Conservation (phyloP, 2,797 vertebrate genomes). For the Todus mexicanus region DNA sequence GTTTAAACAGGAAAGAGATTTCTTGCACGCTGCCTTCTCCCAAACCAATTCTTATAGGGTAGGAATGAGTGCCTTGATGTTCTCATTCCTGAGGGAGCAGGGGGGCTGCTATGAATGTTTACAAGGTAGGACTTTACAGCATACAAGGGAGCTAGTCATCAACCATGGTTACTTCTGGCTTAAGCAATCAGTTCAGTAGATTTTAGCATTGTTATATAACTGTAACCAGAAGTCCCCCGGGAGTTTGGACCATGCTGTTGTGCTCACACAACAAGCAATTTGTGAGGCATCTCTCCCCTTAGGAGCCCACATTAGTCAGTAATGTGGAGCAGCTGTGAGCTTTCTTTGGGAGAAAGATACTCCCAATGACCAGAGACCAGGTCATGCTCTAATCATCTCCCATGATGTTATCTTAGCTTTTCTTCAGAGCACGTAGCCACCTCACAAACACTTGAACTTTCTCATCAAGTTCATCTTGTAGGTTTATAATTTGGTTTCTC, state of each 20-base stretch:
- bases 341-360: neutral
- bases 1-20: neutral
- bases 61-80: neutral
- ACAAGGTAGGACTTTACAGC: neutral
- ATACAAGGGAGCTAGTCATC: neutral
- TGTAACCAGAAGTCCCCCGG: constrained; percentile 11
- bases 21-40: neutral
- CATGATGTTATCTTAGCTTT: neutral
- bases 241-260: neutral
- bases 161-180: constrained; percentile 10
- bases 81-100: neutral
- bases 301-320: neutral
- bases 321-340: constrained; percentile 8
- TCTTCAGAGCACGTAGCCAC: neutral
- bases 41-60: neutral
- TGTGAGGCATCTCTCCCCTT: constrained; percentile 1
- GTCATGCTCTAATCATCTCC: neutral
- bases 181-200: constrained; percentile 9
- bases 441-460: neutral
- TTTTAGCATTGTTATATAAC: constrained; percentile 31
- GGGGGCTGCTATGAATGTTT: neutral
- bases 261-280: constrained; percentile 2
- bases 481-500: neutral
- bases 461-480: neutral
- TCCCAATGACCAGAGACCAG: neutral